Base-by-base conservation (phyloP, 2,888 invertebrate species). In the Oscheius sp. region DNA sequence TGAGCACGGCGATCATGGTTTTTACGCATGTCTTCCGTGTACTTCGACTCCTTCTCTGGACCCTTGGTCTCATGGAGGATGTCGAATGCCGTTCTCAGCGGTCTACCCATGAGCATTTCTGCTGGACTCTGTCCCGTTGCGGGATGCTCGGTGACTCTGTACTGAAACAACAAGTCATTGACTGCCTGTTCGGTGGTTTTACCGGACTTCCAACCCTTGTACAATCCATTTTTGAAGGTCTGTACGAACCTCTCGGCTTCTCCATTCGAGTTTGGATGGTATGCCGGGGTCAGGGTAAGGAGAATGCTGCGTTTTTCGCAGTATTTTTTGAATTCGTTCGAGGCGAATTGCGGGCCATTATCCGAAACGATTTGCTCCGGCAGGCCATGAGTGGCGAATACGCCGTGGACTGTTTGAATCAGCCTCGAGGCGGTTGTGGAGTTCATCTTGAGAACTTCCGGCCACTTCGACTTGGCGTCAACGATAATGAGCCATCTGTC, bases 391-490 rank as follows among this genome's bases (percentile, higher is more conserved):
- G 23, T 43, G 9, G 43, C 55, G 46, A 83, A 77, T 1, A 83
- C 23, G 1, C 18, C 23, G n/a, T 61, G 52, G 2, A 83, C 41
- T 7, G 13, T 23, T 6, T 41, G 21, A n/a, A 79, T 74, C 12
- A 77, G 75, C 13, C 35, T 23, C 1, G 18, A 7, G 2, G 76
- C 53, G 1, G 78, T 66, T 1, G 73, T 77, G 1, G 46, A 55
- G 12, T 43, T 58, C 55, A 70, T 73, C 18, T 49, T 29, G 7
- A 61, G 6, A 12, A 75, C 87, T 82, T 90, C 89, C 2, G 88
- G 85, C 89, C 89, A 90, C 75, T 90, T 91, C 0, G 89, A 89
- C 73, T 85, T 85, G 23, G 89, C 84, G 75, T 90, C 90, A 2
- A 89, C 86, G 2, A 89, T 78, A 3, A 90, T 79, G 2, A 89